Percentiles rank a stretch among this genome's conserved stretches.
These are phyloP conservation scores for Atherinosoma microstoma DNA, from an alignment of 2,797 vertebrate genomes.

Conservation along the genomic window DNA sequence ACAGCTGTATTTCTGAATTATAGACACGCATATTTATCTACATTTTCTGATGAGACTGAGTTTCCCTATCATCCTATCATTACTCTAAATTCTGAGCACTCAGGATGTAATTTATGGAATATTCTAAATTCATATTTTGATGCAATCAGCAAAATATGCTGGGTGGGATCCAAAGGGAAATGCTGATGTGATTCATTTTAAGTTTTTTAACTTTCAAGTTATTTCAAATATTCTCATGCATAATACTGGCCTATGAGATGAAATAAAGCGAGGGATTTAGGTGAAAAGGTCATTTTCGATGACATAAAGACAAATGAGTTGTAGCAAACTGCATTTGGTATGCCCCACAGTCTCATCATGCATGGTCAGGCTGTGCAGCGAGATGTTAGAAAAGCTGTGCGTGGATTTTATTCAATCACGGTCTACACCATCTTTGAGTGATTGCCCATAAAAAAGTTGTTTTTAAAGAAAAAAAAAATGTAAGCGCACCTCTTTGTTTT, in stretches of 20 bases:
- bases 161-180: slow-evolving; percentile 21
- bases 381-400: slow-evolving; percentile 26
- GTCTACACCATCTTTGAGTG: slow-evolving; percentile 2
- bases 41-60: background rate
- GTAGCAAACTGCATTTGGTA: slow-evolving; percentile 43
- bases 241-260: slow-evolving; percentile 18
- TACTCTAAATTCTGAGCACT: slow-evolving; percentile 9
- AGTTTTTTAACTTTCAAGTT: slow-evolving; percentile 30
- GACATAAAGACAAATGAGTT: slow-evolving; percentile 50
- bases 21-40: background rate
- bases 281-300: slow-evolving; percentile 51
- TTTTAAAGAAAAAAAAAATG: background rate
- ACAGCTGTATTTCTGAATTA: background rate
- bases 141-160: slow-evolving; percentile 46
- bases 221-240: slow-evolving; percentile 31
- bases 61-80: background rate
- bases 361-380: slow-evolving; percentile 23
- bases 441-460: background rate
- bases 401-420: slow-evolving; percentile 20
- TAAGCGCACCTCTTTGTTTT: background rate
- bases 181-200: slow-evolving; percentile 45
- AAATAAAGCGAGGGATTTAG: slow-evolving; percentile 41
- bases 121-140: slow-evolving; percentile 33
- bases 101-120: slow-evolving; percentile 26
- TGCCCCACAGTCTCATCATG: slow-evolving; percentile 22